phyloP scores from a whole-genome alignment of 2,888 invertebrate species.

The Stomorhina lunata region DNA sequence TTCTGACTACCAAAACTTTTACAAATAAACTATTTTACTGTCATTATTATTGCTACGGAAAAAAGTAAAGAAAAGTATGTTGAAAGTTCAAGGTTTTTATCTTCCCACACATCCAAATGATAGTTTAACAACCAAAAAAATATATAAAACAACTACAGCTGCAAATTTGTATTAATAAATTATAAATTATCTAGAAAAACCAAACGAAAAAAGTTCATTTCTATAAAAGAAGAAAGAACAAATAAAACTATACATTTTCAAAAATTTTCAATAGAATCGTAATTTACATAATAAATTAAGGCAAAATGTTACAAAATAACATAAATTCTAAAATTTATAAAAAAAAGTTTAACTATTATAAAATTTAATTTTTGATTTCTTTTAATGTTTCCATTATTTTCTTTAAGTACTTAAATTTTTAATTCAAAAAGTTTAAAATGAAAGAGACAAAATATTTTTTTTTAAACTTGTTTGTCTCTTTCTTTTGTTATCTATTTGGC shows the following conservation, averaged over 20 bases:
- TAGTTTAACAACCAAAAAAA: conserved; percentile 10
- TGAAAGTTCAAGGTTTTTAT: conserved; percentile 56
- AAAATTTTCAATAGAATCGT: conserved; percentile 11
- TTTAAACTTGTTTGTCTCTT: neutral
- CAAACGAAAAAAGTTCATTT: too few species aligned
- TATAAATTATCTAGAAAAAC: conserved; percentile 36
- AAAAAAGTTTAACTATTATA: neutral
- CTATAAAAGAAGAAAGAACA: neutral
- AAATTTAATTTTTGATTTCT: too few species aligned
- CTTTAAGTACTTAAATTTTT: too few species aligned
- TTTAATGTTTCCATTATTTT: too few species aligned
- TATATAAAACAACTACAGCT: neutral
- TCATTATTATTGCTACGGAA: neutral
- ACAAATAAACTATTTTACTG: neutral
- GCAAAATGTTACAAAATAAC: neutral
- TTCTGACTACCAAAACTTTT: neutral
- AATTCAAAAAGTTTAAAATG: too few species aligned
- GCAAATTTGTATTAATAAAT: conserved; percentile 23
- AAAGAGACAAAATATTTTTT: too few species aligned
- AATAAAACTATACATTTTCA: conserved; percentile 37
- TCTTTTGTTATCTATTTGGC: neutral
- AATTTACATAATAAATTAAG: conserved; percentile 15
- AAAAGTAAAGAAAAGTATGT: conserved; percentile 10
- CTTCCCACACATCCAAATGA: neutral
- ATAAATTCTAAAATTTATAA: neutral